Evolutionary conservation across 2,797 vertebrate species (phyloP).

Genomic region (Ficedula albicollis): DNA sequence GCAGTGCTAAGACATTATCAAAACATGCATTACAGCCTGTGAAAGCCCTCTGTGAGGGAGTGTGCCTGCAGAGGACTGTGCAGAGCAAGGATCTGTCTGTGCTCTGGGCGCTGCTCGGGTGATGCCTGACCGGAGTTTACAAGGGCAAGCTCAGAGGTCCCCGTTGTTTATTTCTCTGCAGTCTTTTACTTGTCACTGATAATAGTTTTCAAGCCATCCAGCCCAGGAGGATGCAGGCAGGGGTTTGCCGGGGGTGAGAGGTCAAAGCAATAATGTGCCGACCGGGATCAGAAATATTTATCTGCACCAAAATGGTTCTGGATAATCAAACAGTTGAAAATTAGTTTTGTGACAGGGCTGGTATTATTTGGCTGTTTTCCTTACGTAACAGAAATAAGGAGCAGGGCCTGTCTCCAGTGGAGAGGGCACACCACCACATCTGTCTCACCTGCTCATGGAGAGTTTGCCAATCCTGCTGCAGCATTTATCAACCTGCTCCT

Average conservation of each 20-base stretch:
- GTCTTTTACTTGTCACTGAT: constrained; percentile 67
- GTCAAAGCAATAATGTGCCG: constrained; percentile 59
- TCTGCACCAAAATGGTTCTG: constrained; percentile 34
- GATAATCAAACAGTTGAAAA: constrained; percentile 63
- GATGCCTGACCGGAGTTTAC: constrained; percentile 51
- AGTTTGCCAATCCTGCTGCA: not conserved
- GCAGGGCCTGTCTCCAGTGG: not conserved
- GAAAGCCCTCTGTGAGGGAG: constrained; percentile 41
- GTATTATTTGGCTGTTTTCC: not conserved
- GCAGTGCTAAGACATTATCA: constrained; percentile 63
- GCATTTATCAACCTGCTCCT: not conserved
- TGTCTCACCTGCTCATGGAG: not conserved
- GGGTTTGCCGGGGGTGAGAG: constrained; percentile 49
- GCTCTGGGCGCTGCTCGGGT: constrained; percentile 28
- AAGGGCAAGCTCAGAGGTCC: constrained; percentile 55
- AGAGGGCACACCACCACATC: not conserved
- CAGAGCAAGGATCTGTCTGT: constrained; percentile 65
- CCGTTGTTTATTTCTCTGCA: constrained; percentile 59
- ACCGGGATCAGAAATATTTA: constrained; percentile 58
- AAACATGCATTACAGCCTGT: constrained; percentile 48
- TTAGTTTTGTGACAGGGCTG: constrained; percentile 35
- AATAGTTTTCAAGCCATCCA: constrained; percentile 58
- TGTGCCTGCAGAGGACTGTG: constrained; percentile 21
- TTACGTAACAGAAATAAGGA: not conserved
- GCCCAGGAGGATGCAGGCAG: constrained; percentile 36